phyloP scores from a whole-genome alignment of 2,797 vertebrate genomes.

The Bradypus variegatus region DNA sequence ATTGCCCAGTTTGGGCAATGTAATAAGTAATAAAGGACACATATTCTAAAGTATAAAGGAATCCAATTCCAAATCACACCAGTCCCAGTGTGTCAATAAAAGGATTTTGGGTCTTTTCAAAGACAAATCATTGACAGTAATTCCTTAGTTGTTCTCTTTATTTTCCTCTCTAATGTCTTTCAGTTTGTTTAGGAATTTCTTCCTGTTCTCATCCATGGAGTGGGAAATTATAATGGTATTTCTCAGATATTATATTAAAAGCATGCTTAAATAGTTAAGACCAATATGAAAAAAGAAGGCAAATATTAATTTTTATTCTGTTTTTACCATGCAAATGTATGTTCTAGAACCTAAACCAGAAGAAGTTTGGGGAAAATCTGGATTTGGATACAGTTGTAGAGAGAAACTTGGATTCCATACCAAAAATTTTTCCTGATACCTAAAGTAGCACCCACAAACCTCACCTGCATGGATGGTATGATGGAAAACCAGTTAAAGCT shows the following conservation, averaged over 20 bases:
- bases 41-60: neutral
- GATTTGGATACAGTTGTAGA: neutral
- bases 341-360: neutral
- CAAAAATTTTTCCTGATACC: neutral
- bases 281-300: neutral
- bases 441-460: neutral
- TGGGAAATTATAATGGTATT: neutral
- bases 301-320: neutral
- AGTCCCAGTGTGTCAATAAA: neutral
- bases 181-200: neutral
- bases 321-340: neutral
- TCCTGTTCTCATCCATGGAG: neutral
- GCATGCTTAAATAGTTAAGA: neutral
- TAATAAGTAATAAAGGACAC: neutral
- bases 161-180: neutral
- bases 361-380: neutral
- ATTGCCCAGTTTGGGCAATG: no score
- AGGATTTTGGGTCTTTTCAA: neutral
- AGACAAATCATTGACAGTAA: neutral
- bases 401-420: neutral
- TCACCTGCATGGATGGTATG: fast-evolving
- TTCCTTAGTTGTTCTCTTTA: neutral
- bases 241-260: neutral
- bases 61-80: neutral
- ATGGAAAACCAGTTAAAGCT: neutral